These are phyloP conservation scores for Drosophila ananassae DNA, from an alignment of 1,140 invertebrate genomes.

Conservation along the genomic window DNA sequence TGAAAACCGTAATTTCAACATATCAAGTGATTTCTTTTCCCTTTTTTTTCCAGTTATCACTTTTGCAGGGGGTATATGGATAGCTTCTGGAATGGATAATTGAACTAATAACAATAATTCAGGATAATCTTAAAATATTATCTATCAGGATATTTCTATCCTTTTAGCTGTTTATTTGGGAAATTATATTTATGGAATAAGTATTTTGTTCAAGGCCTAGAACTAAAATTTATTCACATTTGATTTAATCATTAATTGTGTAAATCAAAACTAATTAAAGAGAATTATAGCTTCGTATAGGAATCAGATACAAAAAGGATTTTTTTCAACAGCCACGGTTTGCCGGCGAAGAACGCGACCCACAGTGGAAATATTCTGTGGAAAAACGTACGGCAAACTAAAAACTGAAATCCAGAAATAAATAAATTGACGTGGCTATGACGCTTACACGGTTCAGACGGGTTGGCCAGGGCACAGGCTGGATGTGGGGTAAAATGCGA, in stretches of 20 bases:
- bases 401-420: slow-evolving; percentile 80
- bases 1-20: slow-evolving; percentile 40
- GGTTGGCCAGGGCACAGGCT: slow-evolving; percentile 12
- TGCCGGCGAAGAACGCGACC: slow-evolving; percentile 36
- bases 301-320: neutral
- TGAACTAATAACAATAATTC: neutral
- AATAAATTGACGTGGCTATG: slow-evolving; percentile 82
- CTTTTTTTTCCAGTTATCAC: slow-evolving; percentile 14
- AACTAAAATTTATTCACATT: no score
- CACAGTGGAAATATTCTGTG: slow-evolving; percentile 46
- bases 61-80: neutral
- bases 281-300: neutral
- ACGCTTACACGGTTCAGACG: slow-evolving; percentile 68
- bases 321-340: slow-evolving; percentile 6
- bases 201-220: no score
- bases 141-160: no score
- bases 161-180: no score
- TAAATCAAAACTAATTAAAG: neutral
- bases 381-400: slow-evolving; percentile 71
- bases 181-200: no score
- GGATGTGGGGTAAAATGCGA: neutral
- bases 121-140: neutral
- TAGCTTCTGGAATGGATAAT: no score
- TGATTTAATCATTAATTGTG: no score
- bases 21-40: slow-evolving; percentile 40